Evolutionary conservation across 2,797 vertebrate genomes (phyloP).

Genomic region (Alca torda): DNA sequence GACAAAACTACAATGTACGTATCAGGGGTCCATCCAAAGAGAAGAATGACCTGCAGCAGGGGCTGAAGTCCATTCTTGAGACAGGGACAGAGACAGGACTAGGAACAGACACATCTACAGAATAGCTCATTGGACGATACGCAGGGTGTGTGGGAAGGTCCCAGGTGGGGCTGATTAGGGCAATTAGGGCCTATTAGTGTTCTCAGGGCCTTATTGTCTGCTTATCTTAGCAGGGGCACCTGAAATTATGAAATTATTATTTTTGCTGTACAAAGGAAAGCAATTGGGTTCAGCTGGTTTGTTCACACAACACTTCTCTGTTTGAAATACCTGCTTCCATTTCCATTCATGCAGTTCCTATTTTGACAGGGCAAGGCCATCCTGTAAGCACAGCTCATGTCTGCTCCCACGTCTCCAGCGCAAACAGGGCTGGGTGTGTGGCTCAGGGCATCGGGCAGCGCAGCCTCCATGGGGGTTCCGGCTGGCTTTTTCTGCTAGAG

Average conservation of each 20-base stretch:
- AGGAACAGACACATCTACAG: not conserved
- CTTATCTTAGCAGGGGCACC: not conserved
- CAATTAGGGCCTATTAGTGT: fast-evolving
- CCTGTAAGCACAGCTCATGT: not conserved
- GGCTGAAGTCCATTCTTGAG: not conserved
- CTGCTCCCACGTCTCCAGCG: not conserved
- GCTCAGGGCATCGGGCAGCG: not conserved
- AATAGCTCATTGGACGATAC: not conserved
- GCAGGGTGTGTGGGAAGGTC: not conserved
- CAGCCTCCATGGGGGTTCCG: not conserved
- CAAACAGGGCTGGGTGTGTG: not conserved
- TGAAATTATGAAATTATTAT: not conserved
- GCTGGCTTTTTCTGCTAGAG: not conserved
- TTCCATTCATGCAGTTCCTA: not conserved
- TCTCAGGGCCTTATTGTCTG: not conserved
- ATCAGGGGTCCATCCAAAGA: fast-evolving
- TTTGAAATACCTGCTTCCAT: not conserved
- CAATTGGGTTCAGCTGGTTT: not conserved
- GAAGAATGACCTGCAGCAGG: no score
- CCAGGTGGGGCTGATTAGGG: not conserved
- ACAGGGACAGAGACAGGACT: not conserved
- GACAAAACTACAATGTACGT: not conserved
- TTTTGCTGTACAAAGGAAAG: not conserved
- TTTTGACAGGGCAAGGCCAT: no score
- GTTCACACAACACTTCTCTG: fast-evolving